Evolutionary conservation across 53 echinoderm and acorn worm genomes (phyloP).

Genomic region (Hippasteria phrygiana): DNA sequence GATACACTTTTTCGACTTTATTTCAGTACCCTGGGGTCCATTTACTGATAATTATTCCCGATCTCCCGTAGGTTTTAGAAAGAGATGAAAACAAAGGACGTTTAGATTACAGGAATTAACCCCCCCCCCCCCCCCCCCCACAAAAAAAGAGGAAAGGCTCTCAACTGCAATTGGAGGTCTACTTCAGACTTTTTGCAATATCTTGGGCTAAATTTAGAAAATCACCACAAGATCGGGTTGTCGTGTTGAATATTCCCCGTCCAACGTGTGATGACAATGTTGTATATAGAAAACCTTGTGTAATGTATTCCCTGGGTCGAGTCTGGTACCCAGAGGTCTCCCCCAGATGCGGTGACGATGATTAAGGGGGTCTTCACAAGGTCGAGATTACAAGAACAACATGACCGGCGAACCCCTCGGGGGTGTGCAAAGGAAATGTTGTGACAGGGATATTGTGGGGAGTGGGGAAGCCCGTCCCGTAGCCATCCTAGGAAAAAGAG

Average conservation of each 20-base stretch:
- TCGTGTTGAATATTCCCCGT: neutral
- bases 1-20: no score
- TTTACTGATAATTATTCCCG: no score
- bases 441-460: neutral
- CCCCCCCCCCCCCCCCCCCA: no score
- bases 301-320: neutral
- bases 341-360: slow-evolving; percentile 32
- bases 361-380: slow-evolving; percentile 30
- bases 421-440: neutral
- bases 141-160: no score
- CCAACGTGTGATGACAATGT: neutral
- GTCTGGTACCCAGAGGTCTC: slow-evolving; percentile 10
- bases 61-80: no score
- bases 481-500: no score
- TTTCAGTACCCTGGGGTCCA: no score
- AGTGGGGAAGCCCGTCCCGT: neutral
- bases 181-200: no score
- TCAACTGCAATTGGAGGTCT: no score
- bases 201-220: neutral
- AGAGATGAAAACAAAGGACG: no score
- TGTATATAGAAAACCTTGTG: neutral
- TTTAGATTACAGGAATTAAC: no score
- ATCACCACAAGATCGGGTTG: no score
- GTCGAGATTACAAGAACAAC: slow-evolving; percentile 41
- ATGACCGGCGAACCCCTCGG: neutral